These are phyloP conservation scores for Drosophila incognita DNA, from an alignment of 2,888 invertebrate species.

Conservation along the genomic window DNA sequence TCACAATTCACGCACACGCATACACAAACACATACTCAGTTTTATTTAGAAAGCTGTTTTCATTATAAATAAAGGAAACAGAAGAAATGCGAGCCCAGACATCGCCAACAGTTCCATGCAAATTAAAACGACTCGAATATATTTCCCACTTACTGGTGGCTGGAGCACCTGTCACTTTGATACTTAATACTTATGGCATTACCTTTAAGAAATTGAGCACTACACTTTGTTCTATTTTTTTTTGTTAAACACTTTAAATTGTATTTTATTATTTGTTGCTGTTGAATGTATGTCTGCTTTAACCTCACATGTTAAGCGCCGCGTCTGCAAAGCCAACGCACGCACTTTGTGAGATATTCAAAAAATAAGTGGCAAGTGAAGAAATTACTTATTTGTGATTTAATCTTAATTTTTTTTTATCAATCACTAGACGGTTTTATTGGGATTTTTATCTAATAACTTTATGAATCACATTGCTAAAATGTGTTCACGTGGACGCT, in stretches of 20 bases:
- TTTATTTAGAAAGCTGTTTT: constrained; percentile 70
- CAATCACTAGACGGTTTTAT: constrained; percentile 31
- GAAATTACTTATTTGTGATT: constrained; percentile 1
- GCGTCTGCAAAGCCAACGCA: constrained; percentile 66
- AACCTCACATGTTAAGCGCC: constrained; percentile 84
- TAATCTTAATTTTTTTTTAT: constrained; percentile 8
- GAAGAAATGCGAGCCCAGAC: constrained; percentile 29
- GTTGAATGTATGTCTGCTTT: constrained; percentile 72
- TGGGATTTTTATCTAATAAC: constrained; percentile 62
- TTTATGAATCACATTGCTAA: constrained; percentile 67
- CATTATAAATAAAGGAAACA: constrained; percentile 30
- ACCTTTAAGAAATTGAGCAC: constrained; percentile 50
- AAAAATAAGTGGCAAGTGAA: neutral
- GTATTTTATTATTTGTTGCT: constrained; percentile 45
- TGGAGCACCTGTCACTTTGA: constrained; percentile 27
- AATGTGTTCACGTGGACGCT: constrained; percentile 77
- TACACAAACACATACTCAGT: constrained; percentile 7
- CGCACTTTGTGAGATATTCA: constrained; percentile 23
- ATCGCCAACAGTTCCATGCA: constrained; percentile 26
- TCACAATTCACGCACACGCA: constrained; percentile 58
- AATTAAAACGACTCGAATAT: constrained; percentile 37
- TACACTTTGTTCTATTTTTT: constrained; percentile 20
- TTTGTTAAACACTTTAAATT: constrained; percentile 28
- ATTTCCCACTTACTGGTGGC: constrained; percentile 29
- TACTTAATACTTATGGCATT: constrained; percentile 29